Percentiles rank a stretch among this genome's conserved stretches.
These are phyloP conservation scores for Drosophila lacteicornis DNA, from an alignment of 1,140 invertebrate genomes.

Conservation along the genomic window DNA sequence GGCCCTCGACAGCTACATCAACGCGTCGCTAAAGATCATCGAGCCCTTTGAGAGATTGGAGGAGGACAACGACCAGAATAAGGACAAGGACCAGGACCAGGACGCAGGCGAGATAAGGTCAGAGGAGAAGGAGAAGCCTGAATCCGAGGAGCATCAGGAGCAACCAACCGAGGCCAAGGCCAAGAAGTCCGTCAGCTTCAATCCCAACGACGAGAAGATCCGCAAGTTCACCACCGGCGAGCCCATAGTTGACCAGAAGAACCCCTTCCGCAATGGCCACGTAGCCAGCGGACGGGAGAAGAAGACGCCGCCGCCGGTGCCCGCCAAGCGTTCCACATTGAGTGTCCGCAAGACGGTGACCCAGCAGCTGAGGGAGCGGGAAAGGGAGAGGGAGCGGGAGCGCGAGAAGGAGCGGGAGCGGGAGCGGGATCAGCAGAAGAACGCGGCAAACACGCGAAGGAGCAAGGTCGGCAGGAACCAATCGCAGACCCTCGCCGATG, in stretches of 20 bases:
- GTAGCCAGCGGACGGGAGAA: slow-evolving; percentile 33
- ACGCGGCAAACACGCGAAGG: slow-evolving; percentile 58
- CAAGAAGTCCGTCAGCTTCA: slow-evolving; percentile 79
- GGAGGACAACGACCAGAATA: not conserved
- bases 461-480: slow-evolving; percentile 21
- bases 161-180: slow-evolving; percentile 10
- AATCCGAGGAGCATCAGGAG: not conserved
- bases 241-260: slow-evolving; percentile 79
- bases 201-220: slow-evolving; percentile 78
- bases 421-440: slow-evolving; percentile 54
- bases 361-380: slow-evolving; percentile 71
- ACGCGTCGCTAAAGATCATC: slow-evolving; percentile 55
- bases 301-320: slow-evolving; percentile 71
- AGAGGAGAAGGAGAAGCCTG: slow-evolving; percentile 5
- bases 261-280: slow-evolving; percentile 75
- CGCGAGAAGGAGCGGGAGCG: slow-evolving; percentile 44
- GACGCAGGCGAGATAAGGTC: too few species aligned
- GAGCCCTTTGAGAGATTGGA: slow-evolving; percentile 36
- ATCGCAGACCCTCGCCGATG: slow-evolving; percentile 31
- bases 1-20: slow-evolving; percentile 17
- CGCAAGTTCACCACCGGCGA: slow-evolving; percentile 79
- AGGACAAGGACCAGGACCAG: not conserved
- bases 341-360: slow-evolving; percentile 72
- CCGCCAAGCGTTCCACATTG: slow-evolving; percentile 70
- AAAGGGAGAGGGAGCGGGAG: slow-evolving; percentile 61